Conservation (phyloP, 2,888 invertebrate genomes). For the Nymphalis urticae region DNA sequence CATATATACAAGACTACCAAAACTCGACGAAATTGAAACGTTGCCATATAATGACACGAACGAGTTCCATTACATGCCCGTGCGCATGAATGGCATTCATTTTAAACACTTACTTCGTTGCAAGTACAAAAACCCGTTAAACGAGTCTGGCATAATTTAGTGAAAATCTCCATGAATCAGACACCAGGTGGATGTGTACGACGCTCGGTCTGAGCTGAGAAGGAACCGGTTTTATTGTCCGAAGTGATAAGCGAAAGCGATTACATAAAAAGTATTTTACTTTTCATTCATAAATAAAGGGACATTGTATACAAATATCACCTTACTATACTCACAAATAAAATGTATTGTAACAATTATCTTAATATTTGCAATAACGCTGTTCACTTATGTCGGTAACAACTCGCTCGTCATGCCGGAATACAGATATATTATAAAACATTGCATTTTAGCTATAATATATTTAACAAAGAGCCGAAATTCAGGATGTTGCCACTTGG, state of each 20-base stretch:
- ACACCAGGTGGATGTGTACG: slow-evolving; percentile 51
- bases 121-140: slow-evolving; percentile 47
- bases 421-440: too few relatives aligned
- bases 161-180: slow-evolving; percentile 52
- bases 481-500: too few relatives aligned
- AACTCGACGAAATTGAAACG: slow-evolving; percentile 39
- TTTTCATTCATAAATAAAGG: not conserved
- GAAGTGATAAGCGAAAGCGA: slow-evolving; percentile 25
- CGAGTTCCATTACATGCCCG: slow-evolving; percentile 47
- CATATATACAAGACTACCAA: not conserved
- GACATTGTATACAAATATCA: too few relatives aligned
- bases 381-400: too few relatives aligned
- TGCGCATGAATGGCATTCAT: slow-evolving; percentile 62
- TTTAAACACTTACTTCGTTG: slow-evolving; percentile 53
- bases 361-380: too few relatives aligned
- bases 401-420: too few relatives aligned
- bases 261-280: not conserved
- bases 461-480: too few relatives aligned
- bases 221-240: slow-evolving; percentile 41
- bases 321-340: too few relatives aligned
- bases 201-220: slow-evolving; percentile 41
- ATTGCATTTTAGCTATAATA: too few relatives aligned
- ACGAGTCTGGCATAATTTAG: slow-evolving; percentile 53
- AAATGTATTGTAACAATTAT: too few relatives aligned
- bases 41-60: slow-evolving; percentile 30